These are phyloP conservation scores for Zhuqinia jingwanae DNA, from an alignment of 2,888 invertebrate species.

Conservation along the genomic window DNA sequence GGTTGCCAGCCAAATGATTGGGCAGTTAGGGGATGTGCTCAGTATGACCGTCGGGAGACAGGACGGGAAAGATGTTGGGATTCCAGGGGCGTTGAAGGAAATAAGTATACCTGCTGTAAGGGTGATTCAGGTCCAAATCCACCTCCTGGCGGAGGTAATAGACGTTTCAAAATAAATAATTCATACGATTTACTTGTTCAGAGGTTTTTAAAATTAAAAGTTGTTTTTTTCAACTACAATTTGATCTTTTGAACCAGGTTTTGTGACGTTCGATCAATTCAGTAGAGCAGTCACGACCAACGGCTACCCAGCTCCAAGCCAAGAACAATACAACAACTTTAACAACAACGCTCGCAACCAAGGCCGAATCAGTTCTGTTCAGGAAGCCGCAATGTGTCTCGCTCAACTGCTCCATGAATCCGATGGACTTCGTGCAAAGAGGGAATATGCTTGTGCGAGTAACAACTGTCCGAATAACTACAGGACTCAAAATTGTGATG, in stretches of 20 bases:
- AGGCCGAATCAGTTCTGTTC: conserved; percentile 53
- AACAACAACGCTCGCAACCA: background rate
- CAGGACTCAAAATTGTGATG: conserved; percentile 60
- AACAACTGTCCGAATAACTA: conserved; percentile 62
- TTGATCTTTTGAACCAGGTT: no score
- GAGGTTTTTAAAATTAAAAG: no score
- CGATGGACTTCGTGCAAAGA: conserved; percentile 67
- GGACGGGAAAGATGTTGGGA: conserved; percentile 44
- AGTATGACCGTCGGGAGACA: conserved; percentile 43
- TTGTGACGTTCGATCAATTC: conserved; percentile 61
- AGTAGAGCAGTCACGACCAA: conserved; percentile 69
- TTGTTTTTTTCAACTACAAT: no score
- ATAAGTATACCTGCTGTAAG: conserved; percentile 51
- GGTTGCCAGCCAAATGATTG: conserved; percentile 64
- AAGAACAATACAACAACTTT: conserved; percentile 56
- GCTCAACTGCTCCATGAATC: conserved; percentile 73
- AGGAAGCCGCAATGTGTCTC: conserved; percentile 77
- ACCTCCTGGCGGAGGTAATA: conserved; percentile 13
- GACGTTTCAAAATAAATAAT: no score
- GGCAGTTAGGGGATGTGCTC: conserved; percentile 33
- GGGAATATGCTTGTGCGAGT: conserved; percentile 70
- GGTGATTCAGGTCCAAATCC: background rate
- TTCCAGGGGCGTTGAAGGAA: conserved; percentile 34
- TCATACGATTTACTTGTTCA: no score
- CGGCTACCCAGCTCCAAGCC: conserved; percentile 73